These are phyloP conservation scores for Dasypolia templi DNA, from an alignment of 2,888 invertebrate species.

Conservation along the genomic window DNA sequence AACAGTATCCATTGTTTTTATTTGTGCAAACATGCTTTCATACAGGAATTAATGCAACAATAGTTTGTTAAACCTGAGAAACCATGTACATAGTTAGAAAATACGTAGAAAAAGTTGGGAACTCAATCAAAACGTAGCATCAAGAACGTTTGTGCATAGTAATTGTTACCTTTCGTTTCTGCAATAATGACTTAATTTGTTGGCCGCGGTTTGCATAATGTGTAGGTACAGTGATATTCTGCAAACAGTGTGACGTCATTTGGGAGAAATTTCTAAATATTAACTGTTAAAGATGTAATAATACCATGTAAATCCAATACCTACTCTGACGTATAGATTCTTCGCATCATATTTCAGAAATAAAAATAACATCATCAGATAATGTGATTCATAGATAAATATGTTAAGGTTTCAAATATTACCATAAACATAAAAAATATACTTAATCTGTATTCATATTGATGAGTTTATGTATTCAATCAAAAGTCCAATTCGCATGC, in stretches of 20 bases:
- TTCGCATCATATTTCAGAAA: not conserved
- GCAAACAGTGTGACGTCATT: conserved; percentile 54
- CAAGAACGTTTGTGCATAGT: conserved; percentile 70
- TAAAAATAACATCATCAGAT: not conserved
- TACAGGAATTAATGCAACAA: conserved; percentile 72
- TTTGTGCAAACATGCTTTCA: conserved; percentile 59
- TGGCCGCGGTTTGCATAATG: conserved; percentile 67
- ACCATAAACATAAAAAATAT: not conserved
- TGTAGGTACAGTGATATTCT: conserved; percentile 61
- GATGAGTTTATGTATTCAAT: conserved; percentile 33
- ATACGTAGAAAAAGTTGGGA: conserved; percentile 78
- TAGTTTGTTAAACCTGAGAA: conserved; percentile 71
- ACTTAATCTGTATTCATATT: conserved; percentile 28
- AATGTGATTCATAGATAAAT: not conserved
- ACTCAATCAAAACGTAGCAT: conserved; percentile 66
- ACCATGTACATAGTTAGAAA: conserved; percentile 74
- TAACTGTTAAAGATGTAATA: not conserved
- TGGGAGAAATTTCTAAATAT: conserved; percentile 54
- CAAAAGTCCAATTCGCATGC: conserved; percentile 15
- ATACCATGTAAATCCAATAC: no score
- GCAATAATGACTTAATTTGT: conserved; percentile 74
- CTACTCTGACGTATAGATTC: not conserved
- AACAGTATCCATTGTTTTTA: conserved; percentile 61
- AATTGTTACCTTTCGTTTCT: conserved; percentile 78
- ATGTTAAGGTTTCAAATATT: conserved; percentile 1